phyloP scores from a whole-genome alignment of 2,113 vertebrate genomes.

The Anoplopoma fimbria region DNA sequence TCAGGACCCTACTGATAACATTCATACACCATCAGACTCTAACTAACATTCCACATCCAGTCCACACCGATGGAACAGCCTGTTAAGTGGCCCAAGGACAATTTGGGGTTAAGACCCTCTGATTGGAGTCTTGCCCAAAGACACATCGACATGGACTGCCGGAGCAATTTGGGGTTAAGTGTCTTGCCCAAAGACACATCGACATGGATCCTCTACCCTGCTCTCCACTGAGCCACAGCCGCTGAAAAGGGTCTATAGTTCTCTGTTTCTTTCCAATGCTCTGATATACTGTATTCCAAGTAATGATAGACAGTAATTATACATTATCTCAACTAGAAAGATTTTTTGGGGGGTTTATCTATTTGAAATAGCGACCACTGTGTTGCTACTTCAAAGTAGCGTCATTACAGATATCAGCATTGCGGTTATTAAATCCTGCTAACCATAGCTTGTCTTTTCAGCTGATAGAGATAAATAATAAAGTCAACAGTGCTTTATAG shows the following conservation, averaged over 20 bases:
- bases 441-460: not conserved
- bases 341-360: not conserved
- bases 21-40: too few relatives aligned
- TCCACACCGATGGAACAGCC: too few relatives aligned
- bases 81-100: too few relatives aligned
- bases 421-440: not conserved
- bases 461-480: not conserved
- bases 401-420: constrained; percentile 6
- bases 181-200: too few relatives aligned
- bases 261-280: not conserved
- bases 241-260: not conserved
- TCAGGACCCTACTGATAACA: too few relatives aligned
- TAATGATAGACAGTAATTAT: not conserved
- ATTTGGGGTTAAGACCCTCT: too few relatives aligned
- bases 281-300: not conserved
- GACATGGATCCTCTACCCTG: too few relatives aligned
- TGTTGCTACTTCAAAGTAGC: not conserved
- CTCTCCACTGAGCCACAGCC: too few relatives aligned
- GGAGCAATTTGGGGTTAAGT: too few relatives aligned
- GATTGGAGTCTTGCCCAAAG: too few relatives aligned
- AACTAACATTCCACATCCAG: too few relatives aligned
- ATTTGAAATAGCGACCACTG: not conserved
- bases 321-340: not conserved
- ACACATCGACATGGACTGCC: too few relatives aligned
- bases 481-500: not conserved